Evolutionary conservation across 2,888 invertebrate species (phyloP), one percentile per base, ranked within the genome.

Genomic region (Mimumesa dahlbomi): DNA sequence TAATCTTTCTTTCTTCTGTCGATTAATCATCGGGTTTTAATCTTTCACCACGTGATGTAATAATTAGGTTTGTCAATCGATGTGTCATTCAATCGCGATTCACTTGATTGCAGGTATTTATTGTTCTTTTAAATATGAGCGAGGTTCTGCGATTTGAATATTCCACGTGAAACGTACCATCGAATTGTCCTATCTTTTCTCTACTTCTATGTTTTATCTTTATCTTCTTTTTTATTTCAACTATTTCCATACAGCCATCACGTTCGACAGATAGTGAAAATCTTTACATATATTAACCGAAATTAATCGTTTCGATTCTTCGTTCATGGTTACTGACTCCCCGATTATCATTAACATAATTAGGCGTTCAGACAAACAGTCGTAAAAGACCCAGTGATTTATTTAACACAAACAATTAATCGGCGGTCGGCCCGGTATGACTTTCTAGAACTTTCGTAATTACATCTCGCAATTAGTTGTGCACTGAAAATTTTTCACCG

Each of bases 51-150:
- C 21, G 21, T 25, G 19, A 29, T 31, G 54, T 34, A 62, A 48
- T 66, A 63, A 74, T 75, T 74, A 66, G 62, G 50, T 29, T 74
- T 21, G 38, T 22, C 69, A 70, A 66, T 64, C 43, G 42, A 13
- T 22, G 16, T 46, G 46, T 22, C 43, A 59, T 58, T 34, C 29
- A 29, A 9, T 34, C 7, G 34, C 31, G 14, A n/a, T 22, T 9
- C 21, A 40, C 19, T 67, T 72, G 64, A 61, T 49, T 54, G 42
- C 22, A 16, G 2, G n/a, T n/a, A n/a, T n/a, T n/a, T n/a, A n/a
- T n/a, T 21, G 48, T 42, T 49, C 56, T 38, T 25, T 65, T 43
- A 49, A 67, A n/a, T n/a, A n/a, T n/a, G n/a, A n/a, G n/a, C n/a
- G n/a, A n/a, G n/a, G n/a, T n/a, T n/a, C n/a, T n/a, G n/a, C n/a